Base-by-base conservation (phyloP, 2,113 vertebrate genomes). In the Chascanopsetta lugubris region DNA sequence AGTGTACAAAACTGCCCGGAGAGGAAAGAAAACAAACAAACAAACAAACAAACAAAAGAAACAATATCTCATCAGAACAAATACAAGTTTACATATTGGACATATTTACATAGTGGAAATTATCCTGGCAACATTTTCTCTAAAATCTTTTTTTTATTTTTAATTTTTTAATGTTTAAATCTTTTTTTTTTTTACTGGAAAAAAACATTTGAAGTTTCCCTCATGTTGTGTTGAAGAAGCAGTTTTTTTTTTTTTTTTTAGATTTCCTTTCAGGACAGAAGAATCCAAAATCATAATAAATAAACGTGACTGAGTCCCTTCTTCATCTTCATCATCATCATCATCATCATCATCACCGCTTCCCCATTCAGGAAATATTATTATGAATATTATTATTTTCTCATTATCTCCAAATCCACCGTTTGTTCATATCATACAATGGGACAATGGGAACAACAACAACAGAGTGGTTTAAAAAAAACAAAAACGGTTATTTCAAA, bases 71-170 rank as follows among this genome's bases (percentile, higher is more conserved):
- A 90, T 92, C 86, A 90, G 90, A 91, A 93, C 93, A 93, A 93
- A 90, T 92, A 91, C 93, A 94, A 93, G 94, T 95, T 92, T 95
- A 95, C 95, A 95, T 95, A 95, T 94, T 93, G 90, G 91, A 95
- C 94, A 95, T 96, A 96, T 96, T 95, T 96, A 96, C 94, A 96
- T 87, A 85, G 91, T 81, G 89, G 91, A 92, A 92, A 91, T 92
- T 91, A 92, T 92, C 89, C 90, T 92, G 91, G 90, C 90, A 90
- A 89, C 88, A 89, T 91, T 91, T 91, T 91, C 87, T 91, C 91
- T 92, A 91, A 92, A 93, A 92, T 91, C 85, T 89, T 90, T 90
- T 89, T 87, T 67, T 77, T 77, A 67, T 48, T 17, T 7, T 24
- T 8, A 22, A 22, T 49, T 13, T 49, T 27, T 24, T 22, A 22